These are phyloP conservation scores for Nasua narica DNA, from an alignment of 2,797 vertebrate species.

Conservation along the genomic window DNA sequence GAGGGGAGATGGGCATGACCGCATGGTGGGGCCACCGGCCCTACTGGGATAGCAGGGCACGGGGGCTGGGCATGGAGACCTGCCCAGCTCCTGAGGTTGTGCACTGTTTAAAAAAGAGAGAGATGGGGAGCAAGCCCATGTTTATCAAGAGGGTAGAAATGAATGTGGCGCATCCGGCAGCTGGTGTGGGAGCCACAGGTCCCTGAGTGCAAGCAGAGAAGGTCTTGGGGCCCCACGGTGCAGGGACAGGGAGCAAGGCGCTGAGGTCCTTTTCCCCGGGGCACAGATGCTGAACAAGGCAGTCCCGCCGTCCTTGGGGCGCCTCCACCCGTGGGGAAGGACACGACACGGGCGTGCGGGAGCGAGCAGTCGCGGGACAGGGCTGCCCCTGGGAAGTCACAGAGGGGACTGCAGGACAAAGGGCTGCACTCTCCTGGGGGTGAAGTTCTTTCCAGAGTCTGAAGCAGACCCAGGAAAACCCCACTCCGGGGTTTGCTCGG, in stretches of 20 bases:
- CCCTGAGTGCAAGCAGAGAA: fast-evolving
- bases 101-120: not conserved
- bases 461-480: not conserved
- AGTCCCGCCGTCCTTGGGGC: fast-evolving
- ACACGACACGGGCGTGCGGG: not conserved
- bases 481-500: too few relatives aligned
- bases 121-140: fast-evolving
- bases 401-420: not conserved
- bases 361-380: fast-evolving
- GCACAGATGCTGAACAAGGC: not conserved
- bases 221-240: fast-evolving
- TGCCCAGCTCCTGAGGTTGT: not conserved
- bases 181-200: not conserved
- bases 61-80: not conserved
- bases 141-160: not conserved
- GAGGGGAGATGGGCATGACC: not conserved
- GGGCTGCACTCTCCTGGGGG: not conserved
- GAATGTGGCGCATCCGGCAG: fast-evolving
- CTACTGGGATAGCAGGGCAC: not conserved
- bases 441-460: not conserved
- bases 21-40: fast-evolving
- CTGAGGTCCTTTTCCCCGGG: not conserved
- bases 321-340: not conserved
- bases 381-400: not conserved
- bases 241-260: not conserved